These are phyloP conservation scores for Boulengeromyrus knoepffleri DNA, from an alignment of 2,113 vertebrate genomes.

Conservation along the genomic window DNA sequence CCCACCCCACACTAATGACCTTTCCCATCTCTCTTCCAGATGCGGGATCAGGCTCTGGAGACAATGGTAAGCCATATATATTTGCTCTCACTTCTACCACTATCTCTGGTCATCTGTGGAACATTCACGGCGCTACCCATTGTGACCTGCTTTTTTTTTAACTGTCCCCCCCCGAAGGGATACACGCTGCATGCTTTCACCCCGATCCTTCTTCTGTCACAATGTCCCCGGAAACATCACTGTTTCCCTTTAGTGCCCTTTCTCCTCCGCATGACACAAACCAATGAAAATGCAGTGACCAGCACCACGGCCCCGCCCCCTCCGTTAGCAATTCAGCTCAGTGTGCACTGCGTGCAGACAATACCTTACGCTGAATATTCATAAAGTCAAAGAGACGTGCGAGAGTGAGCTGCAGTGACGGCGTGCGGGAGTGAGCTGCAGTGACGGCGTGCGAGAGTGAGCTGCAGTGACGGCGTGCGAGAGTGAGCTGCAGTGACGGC, in stretches of 20 bases:
- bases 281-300: neutral
- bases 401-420: neutral
- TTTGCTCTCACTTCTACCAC: neutral
- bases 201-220: neutral
- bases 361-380: neutral
- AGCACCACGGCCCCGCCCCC: neutral
- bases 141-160: neutral
- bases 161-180: neutral
- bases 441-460: neutral
- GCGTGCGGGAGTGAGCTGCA: no score
- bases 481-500: no score
- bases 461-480: no score
- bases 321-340: neutral
- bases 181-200: neutral
- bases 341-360: neutral
- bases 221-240: neutral
- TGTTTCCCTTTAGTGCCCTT: neutral
- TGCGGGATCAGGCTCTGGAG: constrained; percentile 74
- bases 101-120: neutral
- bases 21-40: constrained; percentile 48
- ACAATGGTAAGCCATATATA: constrained; percentile 63
- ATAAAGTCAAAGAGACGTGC: neutral
- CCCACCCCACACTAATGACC: neutral
- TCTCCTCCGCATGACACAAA: neutral
- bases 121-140: neutral